phyloP scores from a whole-genome alignment of 1,140 invertebrate species.

The Papilio machaon region DNA sequence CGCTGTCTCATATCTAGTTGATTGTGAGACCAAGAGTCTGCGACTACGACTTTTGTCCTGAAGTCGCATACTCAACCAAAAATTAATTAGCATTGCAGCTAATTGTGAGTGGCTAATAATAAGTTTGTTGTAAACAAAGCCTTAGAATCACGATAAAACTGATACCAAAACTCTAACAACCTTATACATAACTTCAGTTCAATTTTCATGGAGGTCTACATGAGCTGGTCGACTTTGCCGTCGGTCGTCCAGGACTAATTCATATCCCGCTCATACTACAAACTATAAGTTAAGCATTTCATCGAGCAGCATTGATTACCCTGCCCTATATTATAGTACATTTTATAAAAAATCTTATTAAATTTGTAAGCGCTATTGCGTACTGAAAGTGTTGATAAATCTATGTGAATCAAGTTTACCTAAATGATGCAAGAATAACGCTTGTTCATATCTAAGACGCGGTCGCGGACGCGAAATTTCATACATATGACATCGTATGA shows the following conservation, averaged over 20 bases:
- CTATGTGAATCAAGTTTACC: neutral
- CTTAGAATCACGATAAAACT: neutral
- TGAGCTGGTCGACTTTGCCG: neutral
- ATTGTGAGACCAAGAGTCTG: neutral
- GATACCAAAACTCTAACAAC: neutral
- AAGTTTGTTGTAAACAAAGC: neutral
- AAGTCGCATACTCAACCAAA: neutral
- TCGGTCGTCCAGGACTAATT: neutral
- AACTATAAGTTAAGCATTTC: neutral
- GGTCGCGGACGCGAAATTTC: too few species aligned
- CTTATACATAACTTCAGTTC: neutral
- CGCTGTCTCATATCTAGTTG: neutral
- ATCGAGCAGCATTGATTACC: neutral
- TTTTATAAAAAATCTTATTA: slow-evolving; percentile 10
- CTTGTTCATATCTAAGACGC: too few species aligned
- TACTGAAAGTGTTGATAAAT: neutral
- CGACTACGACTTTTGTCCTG: neutral
- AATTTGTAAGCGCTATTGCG: slow-evolving; percentile 16
- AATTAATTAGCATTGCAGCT: too few species aligned
- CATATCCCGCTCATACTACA: neutral
- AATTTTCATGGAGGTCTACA: neutral
- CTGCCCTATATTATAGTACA: neutral
- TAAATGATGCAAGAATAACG: neutral
- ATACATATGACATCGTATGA: too few species aligned
- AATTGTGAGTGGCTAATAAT: neutral